Conservation (phyloP, 1,140 invertebrate genomes). For the Drosophila neocordata region DNA sequence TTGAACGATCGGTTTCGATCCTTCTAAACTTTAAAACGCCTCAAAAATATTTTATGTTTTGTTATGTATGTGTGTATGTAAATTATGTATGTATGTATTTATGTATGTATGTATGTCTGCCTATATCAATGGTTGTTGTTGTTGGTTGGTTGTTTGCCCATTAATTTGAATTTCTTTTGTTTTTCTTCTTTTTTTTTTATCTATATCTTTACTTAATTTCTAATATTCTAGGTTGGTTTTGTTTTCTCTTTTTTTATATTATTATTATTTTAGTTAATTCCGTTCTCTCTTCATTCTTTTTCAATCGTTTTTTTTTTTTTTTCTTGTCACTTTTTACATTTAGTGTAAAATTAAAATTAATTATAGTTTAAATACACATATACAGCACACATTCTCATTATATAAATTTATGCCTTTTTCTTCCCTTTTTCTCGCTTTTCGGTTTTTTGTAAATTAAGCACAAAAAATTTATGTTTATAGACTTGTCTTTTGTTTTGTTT, state of each 20-base stretch:
- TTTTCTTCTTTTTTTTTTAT: slow-evolving; percentile 22
- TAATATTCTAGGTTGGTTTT: slow-evolving; percentile 52
- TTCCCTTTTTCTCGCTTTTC: slow-evolving; percentile 36
- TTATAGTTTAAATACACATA: slow-evolving; percentile 79
- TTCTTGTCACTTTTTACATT: slow-evolving; percentile 66
- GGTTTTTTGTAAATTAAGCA: slow-evolving; percentile 67
- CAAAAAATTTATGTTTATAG: slow-evolving; percentile 73
- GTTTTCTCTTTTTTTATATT: slow-evolving; percentile 34
- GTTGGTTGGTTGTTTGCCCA: slow-evolving; percentile 26
- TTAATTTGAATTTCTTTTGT: not conserved
- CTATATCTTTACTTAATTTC: slow-evolving; percentile 55
- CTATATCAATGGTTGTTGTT: slow-evolving; percentile 35
- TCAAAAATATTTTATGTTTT: slow-evolving; percentile 65
- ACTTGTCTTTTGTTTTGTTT: slow-evolving; percentile 67
- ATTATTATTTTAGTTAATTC: slow-evolving; percentile 40
- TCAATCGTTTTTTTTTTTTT: not conserved
- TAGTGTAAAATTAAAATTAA: slow-evolving; percentile 79
- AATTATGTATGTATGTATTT: slow-evolving; percentile 21
- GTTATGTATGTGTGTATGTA: not conserved
- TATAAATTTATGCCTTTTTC: slow-evolving; percentile 75
- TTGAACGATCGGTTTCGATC: not conserved
- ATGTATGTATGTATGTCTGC: slow-evolving; percentile 49
- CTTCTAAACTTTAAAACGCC: slow-evolving; percentile 67
- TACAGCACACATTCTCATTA: slow-evolving; percentile 63
- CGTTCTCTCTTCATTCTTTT: not conserved